Base-by-base conservation (phyloP, 2,797 vertebrate genomes). In the Orestias chungarensis region DNA sequence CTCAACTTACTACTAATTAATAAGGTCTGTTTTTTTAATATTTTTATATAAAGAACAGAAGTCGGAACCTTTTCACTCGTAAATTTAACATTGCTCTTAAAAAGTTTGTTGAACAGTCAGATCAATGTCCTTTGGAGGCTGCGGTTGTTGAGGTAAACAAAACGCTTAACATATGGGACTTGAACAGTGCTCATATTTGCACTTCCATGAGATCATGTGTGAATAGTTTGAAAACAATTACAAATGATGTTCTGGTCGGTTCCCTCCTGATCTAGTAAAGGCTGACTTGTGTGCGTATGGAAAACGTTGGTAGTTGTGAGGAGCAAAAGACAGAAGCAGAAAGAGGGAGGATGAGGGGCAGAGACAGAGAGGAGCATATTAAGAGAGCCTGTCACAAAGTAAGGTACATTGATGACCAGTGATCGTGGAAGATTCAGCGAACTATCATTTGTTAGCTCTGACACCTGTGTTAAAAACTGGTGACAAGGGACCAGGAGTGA, bases 391-490 rank as follows among this genome's bases (percentile, higher is more conserved):
- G 86, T 86, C 85, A 88, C 73, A 76, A 73, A 80, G 78, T 70
- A 55, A 82, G 69, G 76, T 70, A 83, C 83, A 90, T 74, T 78
- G 85, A 91, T 82, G 86, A 78, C 71, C 66, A 81, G 78, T 76
- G 75, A 72, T 69, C 66, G 71, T 71, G 15, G 70, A 79, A 81
- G 75, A 78, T 50, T 59, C 65, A 78, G 64, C 62, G 68, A 79
- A 78, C 72, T 76, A 82, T 78, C 74, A 49, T 87, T 84, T 84
- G 81, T 88, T 86, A 79, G 80, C 38, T 47, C 47, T 89, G 87
- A 89, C 89, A 88, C 86, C 86, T 88, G 78, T 75, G 87, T 78
- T 87, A 80, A 81, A 80, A 18, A 42, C 64, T 42, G 82, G 83
- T 86, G 86, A 82, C 6, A 49, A 83, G 89, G 81, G 90, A 80